phyloP scores from a whole-genome alignment of 2,113 vertebrate genomes.

The Cyprinus carpio region DNA sequence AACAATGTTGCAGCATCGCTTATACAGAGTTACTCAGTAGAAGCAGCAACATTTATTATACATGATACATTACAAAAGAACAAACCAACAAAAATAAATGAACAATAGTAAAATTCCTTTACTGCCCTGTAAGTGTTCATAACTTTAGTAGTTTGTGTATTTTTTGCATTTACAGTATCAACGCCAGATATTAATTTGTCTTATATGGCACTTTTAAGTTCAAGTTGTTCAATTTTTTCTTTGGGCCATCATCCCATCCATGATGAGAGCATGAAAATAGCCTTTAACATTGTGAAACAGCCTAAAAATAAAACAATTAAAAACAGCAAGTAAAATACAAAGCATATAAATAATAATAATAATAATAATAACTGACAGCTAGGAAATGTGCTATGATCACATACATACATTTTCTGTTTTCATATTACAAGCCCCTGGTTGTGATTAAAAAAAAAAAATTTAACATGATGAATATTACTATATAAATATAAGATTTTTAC shows the following conservation, averaged over 20 bases:
- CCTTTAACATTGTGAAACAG: not conserved
- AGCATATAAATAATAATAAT: too few species aligned
- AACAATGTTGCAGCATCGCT: conserved; percentile 45
- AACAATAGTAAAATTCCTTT: not conserved
- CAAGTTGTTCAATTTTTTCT: not conserved
- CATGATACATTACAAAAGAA: conserved; percentile 16
- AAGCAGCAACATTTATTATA: conserved; percentile 33
- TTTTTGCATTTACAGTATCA: conserved; percentile 3
- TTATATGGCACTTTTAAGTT: not conserved
- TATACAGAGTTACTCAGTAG: conserved; percentile 44
- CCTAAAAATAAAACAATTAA: not conserved
- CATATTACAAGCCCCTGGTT: not conserved
- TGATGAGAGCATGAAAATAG: not conserved
- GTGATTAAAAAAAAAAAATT: not conserved
- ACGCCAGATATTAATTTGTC: not conserved
- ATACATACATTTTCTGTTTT: conserved; percentile 1
- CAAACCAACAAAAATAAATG: not conserved
- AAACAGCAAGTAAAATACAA: not conserved
- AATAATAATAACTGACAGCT: not conserved
- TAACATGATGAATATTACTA: not conserved
- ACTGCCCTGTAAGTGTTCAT: too few species aligned
- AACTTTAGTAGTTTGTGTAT: not conserved
- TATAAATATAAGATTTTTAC: not conserved
- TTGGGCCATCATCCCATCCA: not conserved
- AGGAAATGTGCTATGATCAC: conserved; percentile 2